Conservation (phyloP, 1,140 invertebrate species). For the Scaptomyza graminum region DNA sequence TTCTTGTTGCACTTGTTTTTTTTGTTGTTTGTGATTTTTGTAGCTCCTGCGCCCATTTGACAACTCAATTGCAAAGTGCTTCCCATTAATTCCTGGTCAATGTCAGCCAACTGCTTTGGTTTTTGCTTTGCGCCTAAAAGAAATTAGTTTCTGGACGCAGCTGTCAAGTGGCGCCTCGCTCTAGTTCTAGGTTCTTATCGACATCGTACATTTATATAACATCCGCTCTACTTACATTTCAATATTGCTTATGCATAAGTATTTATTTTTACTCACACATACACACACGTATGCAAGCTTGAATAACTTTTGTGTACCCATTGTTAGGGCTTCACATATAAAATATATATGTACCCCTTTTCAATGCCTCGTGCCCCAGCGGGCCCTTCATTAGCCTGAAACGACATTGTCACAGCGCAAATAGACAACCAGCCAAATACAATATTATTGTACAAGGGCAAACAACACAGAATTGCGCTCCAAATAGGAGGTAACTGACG, state of each 20-base stretch:
- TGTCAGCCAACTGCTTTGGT: conserved; percentile 53
- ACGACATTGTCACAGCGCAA: conserved; percentile 33
- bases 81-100: conserved; percentile 55
- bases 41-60: conserved; percentile 29
- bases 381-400: conserved; percentile 60
- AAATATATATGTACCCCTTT: neutral
- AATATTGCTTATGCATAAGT: neutral
- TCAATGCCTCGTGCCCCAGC: neutral
- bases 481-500: conserved; percentile 6
- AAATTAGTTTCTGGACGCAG: conserved; percentile 57
- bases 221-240: conserved; percentile 1
- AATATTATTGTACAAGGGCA: conserved; percentile 76
- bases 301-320: neutral
- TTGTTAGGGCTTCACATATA: neutral
- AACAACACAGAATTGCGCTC: conserved; percentile 55
- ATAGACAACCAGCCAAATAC: conserved; percentile 51
- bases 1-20: conserved; percentile 9
- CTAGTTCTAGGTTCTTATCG: conserved; percentile 1
- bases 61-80: conserved; percentile 73
- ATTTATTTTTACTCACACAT: neutral
- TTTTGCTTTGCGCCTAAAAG: conserved; percentile 29
- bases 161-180: conserved; percentile 43
- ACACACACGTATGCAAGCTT: neutral
- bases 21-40: conserved; percentile 1
- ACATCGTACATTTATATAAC: neutral